phyloP scores from a whole-genome alignment of 35 echinoderm and acorn worm genomes.

The Strongylocentrotus purpuratus region DNA sequence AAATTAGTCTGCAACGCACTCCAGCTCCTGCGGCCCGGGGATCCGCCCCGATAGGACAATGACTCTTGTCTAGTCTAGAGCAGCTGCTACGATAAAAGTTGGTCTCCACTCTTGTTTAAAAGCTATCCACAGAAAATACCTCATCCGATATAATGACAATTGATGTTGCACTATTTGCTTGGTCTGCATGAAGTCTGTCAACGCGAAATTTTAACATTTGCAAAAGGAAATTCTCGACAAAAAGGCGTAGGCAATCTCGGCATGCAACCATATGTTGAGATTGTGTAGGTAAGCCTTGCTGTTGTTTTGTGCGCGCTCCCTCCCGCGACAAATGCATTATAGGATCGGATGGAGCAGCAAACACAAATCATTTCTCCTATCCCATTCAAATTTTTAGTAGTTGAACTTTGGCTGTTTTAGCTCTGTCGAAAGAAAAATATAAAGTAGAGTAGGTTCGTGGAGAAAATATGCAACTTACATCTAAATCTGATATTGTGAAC shows the following conservation, averaged over 20 bases:
- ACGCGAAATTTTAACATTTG: background rate
- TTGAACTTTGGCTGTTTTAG: too few relatives aligned
- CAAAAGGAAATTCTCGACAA: background rate
- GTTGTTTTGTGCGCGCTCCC: background rate
- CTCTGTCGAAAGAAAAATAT: too few relatives aligned
- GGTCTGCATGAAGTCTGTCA: background rate
- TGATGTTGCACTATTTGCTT: background rate
- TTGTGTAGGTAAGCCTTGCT: too few relatives aligned
- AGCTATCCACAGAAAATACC: background rate
- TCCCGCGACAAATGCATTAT: background rate
- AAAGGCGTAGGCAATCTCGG: too few relatives aligned
- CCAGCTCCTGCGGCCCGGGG: background rate
- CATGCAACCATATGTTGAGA: background rate
- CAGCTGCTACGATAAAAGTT: background rate
- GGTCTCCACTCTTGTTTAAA: background rate
- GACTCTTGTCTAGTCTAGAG: background rate
- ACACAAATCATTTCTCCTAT: too few relatives aligned
- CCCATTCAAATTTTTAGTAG: too few relatives aligned
- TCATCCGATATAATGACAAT: background rate
- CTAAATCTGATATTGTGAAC: too few relatives aligned
- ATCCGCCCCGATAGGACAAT: background rate
- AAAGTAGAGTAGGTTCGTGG: too few relatives aligned
- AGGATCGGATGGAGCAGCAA: too few relatives aligned
- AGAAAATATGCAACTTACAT: too few relatives aligned
- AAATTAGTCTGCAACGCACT: background rate